Evolutionary conservation across 35 echinoderm and acorn worm genomes (phyloP), one percentile per base, ranked within the genome.

Genomic region (Stichopus chloronotus): DNA sequence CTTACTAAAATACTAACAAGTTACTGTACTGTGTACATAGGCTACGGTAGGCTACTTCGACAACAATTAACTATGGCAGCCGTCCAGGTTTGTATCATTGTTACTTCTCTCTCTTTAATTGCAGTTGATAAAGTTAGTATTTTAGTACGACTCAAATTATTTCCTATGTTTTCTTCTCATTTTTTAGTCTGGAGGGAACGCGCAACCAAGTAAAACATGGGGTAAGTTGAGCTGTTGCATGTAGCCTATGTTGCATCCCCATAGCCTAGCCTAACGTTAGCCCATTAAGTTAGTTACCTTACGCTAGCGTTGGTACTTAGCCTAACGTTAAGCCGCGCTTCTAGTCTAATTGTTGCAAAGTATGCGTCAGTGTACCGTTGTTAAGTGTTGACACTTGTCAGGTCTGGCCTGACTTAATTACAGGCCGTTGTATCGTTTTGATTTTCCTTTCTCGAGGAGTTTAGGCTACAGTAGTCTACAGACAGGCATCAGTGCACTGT

Each of bases 171-270:
- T 68, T 93, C 6, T 6, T 58, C 88, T 87, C 53, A 55, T 88
- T 87, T 72, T 59, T 24, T 56, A 87, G 55, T 54, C 92, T 78
- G 85, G 86, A 76, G 87, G 92, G 8, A 95, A 95, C 54, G 93
- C 94, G 4, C 94, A 95, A 56, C 94, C 94, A 55, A 95, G 91
- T 53, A 95, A 95, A 88, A 93, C 94, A 78, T 95, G 94, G 94
- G 94, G 94, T 95, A 95, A 90, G 94, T 86, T 17, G 53, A 77
- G 9, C 19, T 17, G 56, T 20, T 5, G 19, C 20, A 16, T 17
- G 9, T n/a, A 55, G 21, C 78, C 25, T 53, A 20, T 71, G 11
- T 12, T 14, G n/a, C 65, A 14, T 12, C 17, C 17, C 17, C 78
- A 2, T 83, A 6, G 10, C 13, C 78, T 81, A 83, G 9, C n/a